A percentile compares a stretch with the other conserved stretches of the same genome.
These are phyloP conservation scores for Zhuqinia jingwanae DNA, from an alignment of 2,888 invertebrate genomes.

Conservation along the genomic window DNA sequence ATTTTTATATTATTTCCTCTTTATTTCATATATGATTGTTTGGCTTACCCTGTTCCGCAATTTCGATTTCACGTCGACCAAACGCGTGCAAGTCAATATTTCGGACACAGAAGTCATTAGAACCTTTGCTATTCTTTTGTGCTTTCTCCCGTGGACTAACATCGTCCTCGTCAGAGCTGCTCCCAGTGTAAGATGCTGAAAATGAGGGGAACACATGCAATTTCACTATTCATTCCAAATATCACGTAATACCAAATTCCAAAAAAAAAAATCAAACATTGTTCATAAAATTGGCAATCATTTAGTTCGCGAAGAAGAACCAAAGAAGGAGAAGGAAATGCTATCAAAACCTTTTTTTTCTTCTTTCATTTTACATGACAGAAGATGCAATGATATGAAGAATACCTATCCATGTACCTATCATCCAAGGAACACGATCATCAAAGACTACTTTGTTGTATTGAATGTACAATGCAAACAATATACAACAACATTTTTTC, in stretches of 20 bases:
- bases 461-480: too few relatives aligned
- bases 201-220: slow-evolving; percentile 58
- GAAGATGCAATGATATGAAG: background rate
- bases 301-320: slow-evolving; percentile 40
- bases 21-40: too few relatives aligned
- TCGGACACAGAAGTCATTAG: slow-evolving; percentile 95
- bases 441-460: too few relatives aligned
- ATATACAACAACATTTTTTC: too few relatives aligned
- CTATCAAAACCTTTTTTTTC: slow-evolving; percentile 55
- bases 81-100: slow-evolving; percentile 96
- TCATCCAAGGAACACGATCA: too few relatives aligned
- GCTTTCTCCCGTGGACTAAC: slow-evolving; percentile 95
- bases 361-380: too few relatives aligned
- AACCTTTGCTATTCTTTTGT: slow-evolving; percentile 92
- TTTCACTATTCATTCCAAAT: slow-evolving; percentile 13
- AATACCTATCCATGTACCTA: background rate
- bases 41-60: slow-evolving; percentile 92
- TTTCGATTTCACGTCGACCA: slow-evolving; percentile 97
- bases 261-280: background rate
- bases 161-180: slow-evolving; percentile 96
- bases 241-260: background rate
- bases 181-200: slow-evolving; percentile 87
- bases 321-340: slow-evolving; percentile 32
- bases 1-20: background rate
- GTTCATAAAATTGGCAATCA: slow-evolving; percentile 48